Evolutionary conservation across 2,888 invertebrate genomes (phyloP).

Genomic region (Epiblema foenella): DNA sequence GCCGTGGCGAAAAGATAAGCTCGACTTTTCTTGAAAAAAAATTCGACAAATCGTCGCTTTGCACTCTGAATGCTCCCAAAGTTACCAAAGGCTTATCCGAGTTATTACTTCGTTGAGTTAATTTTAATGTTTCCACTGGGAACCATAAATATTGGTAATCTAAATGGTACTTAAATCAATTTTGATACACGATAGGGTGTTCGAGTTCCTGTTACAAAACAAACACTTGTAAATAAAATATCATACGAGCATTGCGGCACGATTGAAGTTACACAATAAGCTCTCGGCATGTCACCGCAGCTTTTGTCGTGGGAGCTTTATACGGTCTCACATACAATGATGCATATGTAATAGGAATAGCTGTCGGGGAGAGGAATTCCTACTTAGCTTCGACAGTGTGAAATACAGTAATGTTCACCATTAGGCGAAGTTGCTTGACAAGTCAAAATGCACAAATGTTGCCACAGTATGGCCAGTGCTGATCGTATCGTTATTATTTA

Average conservation of each 20-base stretch:
- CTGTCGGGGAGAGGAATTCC: slow-evolving; percentile 16
- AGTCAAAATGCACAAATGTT: too few relatives aligned
- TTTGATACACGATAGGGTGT: slow-evolving; percentile 12
- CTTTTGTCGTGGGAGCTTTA: slow-evolving; percentile 30
- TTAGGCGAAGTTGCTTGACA: too few relatives aligned
- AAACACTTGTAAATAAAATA: slow-evolving; percentile 28
- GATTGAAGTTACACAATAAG: slow-evolving; percentile 41
- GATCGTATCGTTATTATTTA: too few relatives aligned
- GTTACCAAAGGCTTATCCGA: slow-evolving; percentile 24
- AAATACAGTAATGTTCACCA: too few relatives aligned
- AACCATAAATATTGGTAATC: slow-evolving; percentile 12
- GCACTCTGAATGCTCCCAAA: slow-evolving; percentile 17
- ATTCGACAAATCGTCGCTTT: slow-evolving; percentile 39
- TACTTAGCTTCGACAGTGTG: slow-evolving; percentile 15
- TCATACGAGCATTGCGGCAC: slow-evolving; percentile 18
- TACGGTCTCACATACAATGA: slow-evolving; percentile 25
- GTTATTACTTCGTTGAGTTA: slow-evolving; percentile 12
- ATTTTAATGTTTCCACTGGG: slow-evolving; percentile 3
- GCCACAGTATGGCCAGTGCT: too few relatives aligned
- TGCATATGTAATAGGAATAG: slow-evolving; percentile 20
- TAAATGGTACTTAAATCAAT: slow-evolving; percentile 12
- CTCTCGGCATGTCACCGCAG: slow-evolving; percentile 26
- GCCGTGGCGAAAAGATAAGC: slow-evolving; percentile 36
- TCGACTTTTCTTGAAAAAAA: slow-evolving; percentile 31
- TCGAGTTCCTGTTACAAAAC: slow-evolving; percentile 19